These are phyloP conservation scores for Dendrolimus punctatus DNA, from an alignment of 1,140 invertebrate genomes.

Conservation along the genomic window DNA sequence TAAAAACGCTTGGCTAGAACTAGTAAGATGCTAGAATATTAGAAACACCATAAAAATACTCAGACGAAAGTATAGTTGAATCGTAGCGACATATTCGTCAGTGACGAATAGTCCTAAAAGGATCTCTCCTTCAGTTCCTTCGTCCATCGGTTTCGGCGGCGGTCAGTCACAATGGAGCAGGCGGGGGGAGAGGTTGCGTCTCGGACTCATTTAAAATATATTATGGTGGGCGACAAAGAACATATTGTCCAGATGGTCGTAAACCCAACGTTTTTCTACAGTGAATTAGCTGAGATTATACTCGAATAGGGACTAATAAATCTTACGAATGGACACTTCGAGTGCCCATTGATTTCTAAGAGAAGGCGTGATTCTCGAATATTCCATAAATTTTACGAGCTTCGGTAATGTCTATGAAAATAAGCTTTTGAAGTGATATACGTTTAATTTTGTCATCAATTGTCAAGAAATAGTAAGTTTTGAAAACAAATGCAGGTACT, in stretches of 20 bases:
- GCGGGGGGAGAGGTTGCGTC: constrained; percentile 36
- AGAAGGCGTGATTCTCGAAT: constrained; percentile 47
- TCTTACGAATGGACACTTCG: constrained; percentile 35
- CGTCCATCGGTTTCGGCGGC: too few species aligned
- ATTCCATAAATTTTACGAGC: constrained; percentile 58
- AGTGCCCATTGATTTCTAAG: constrained; percentile 47
- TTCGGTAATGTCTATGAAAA: not conserved
- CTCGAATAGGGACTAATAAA: constrained; percentile 61
- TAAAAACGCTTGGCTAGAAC: too few species aligned
- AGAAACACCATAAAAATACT: too few species aligned
- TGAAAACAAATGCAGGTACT: not conserved
- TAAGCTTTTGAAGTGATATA: not conserved
- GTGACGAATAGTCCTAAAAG: constrained; percentile 22
- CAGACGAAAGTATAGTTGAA: too few species aligned
- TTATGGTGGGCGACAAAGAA: constrained; percentile 50
- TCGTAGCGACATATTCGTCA: too few species aligned
- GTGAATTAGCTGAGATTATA: constrained; percentile 61
- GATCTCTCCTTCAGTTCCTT: constrained; percentile 15
- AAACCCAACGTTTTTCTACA: constrained; percentile 55
- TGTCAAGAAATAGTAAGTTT: not conserved
- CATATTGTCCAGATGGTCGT: constrained; percentile 50
- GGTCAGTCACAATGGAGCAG: constrained; percentile 48
- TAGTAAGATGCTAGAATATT: too few species aligned
- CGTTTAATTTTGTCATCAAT: constrained; percentile 1
- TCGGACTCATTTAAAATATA: constrained; percentile 65